phyloP scores from a whole-genome alignment of 2,797 vertebrate genomes.

The Uromys caudimaculatus region DNA sequence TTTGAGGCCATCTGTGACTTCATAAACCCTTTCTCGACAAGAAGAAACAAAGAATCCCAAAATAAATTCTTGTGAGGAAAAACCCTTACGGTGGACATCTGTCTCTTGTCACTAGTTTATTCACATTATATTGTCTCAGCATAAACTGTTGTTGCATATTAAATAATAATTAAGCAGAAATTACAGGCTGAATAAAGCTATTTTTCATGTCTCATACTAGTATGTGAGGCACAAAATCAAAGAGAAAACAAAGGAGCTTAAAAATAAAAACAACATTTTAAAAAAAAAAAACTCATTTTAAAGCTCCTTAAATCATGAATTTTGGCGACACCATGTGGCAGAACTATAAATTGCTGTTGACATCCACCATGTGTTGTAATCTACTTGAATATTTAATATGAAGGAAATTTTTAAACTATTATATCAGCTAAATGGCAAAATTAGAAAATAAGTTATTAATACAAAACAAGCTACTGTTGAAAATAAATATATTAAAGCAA shows the following conservation, averaged over 20 bases:
- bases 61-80: slow-evolving; percentile 55
- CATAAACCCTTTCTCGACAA: background rate
- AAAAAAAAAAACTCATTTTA: slow-evolving; percentile 29
- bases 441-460: slow-evolving; percentile 16
- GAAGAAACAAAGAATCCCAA: background rate
- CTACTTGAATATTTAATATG: background rate
- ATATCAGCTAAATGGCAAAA: slow-evolving; percentile 35
- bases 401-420: slow-evolving; percentile 23
- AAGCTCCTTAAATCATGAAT: slow-evolving; percentile 20
- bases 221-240: slow-evolving; percentile 26
- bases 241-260: background rate
- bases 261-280: slow-evolving; percentile 2
- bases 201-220: background rate
- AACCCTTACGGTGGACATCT: slow-evolving; percentile 35
- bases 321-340: slow-evolving; percentile 80
- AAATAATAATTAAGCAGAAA: slow-evolving; percentile 56
- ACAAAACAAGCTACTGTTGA: slow-evolving; percentile 38
- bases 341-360: slow-evolving; percentile 68
- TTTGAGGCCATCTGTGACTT: background rate
- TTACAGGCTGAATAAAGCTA: background rate
- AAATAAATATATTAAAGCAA: slow-evolving; percentile 15
- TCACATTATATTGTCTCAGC: background rate
- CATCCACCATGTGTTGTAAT: slow-evolving; percentile 9
- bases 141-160: background rate
- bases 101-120: background rate